Percentiles rank a stretch among this genome's conserved stretches.
Conservation (phyloP, 2,888 invertebrate genomes). For the Mesopsocus fuscifrons region DNA sequence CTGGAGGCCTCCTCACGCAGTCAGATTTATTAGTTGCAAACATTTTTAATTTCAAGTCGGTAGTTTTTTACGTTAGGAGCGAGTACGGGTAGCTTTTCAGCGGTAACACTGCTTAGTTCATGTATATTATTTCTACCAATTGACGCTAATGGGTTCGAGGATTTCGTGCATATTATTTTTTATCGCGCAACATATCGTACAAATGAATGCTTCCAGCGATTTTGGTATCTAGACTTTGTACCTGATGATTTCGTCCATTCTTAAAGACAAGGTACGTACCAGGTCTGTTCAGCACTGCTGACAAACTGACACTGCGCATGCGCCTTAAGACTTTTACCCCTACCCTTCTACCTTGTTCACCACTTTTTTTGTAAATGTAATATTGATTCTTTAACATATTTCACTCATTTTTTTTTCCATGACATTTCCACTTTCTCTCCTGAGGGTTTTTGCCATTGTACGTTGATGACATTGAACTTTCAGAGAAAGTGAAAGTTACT, state of each 20-base stretch:
- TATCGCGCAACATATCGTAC: conserved; percentile 5
- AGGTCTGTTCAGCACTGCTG: no score
- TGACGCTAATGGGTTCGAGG: neutral
- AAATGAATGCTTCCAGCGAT: conserved; percentile 4
- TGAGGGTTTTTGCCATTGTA: no score
- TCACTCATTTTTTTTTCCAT: no score
- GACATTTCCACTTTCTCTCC: no score
- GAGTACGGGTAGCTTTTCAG: conserved; percentile 6
- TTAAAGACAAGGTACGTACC: conserved; percentile 4
- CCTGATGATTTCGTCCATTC: conserved; percentile 10
- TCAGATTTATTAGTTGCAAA: conserved; percentile 11
- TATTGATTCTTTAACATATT: neutral
- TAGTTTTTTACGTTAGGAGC: conserved; percentile 7
- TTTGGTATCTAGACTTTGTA: conserved; percentile 3
- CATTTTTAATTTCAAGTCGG: conserved; percentile 9
- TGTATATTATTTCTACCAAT: neutral
- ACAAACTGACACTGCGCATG: neutral
- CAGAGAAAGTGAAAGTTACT: no score
- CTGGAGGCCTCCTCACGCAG: conserved; percentile 4
- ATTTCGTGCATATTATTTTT: neutral
- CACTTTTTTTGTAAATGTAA: neutral
- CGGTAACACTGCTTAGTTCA: neutral
- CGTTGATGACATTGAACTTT: no score
- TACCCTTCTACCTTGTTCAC: neutral
- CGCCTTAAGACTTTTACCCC: neutral